Conservation (phyloP, 2,888 invertebrate genomes). For the Hoplodrina blanda region DNA sequence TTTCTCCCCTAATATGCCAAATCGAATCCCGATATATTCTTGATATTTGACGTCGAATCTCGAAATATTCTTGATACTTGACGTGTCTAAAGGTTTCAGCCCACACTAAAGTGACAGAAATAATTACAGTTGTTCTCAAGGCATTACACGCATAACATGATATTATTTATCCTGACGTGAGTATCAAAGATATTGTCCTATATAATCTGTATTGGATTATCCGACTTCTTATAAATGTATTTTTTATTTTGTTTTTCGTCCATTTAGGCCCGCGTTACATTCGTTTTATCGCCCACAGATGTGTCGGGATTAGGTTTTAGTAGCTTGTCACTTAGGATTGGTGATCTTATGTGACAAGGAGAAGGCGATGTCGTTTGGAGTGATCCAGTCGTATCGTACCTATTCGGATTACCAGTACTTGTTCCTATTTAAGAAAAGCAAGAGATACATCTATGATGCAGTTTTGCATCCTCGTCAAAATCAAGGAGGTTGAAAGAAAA, state of each 20-base stretch:
- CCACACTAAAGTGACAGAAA: constrained; percentile 13
- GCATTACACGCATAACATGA: not conserved
- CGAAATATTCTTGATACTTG: not conserved
- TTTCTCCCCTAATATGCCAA: not conserved
- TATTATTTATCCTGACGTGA: constrained; percentile 21
- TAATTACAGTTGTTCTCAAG: not conserved
- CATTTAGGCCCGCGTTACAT: constrained; percentile 6
- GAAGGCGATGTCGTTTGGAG: constrained; percentile 4
- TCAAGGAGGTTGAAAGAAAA: too few species aligned
- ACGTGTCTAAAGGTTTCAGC: not conserved
- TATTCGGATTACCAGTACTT: not conserved
- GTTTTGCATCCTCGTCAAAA: too few species aligned
- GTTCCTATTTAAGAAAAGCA: not conserved
- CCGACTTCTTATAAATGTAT: constrained; percentile 33
- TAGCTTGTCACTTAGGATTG: constrained; percentile 14
- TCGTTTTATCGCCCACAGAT: constrained; percentile 15
- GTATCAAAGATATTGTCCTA: constrained; percentile 9
- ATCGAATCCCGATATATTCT: not conserved
- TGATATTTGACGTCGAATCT: not conserved
- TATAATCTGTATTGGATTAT: constrained; percentile 37
- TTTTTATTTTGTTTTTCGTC: constrained; percentile 35
- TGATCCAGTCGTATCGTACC: not conserved
- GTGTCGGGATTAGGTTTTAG: constrained; percentile 9
- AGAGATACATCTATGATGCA: too few species aligned
- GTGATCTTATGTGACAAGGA: constrained; percentile 1